Evolutionary conservation across 2,888 invertebrate species (phyloP).

Genomic region (Rhamphomyia laevipes): DNA sequence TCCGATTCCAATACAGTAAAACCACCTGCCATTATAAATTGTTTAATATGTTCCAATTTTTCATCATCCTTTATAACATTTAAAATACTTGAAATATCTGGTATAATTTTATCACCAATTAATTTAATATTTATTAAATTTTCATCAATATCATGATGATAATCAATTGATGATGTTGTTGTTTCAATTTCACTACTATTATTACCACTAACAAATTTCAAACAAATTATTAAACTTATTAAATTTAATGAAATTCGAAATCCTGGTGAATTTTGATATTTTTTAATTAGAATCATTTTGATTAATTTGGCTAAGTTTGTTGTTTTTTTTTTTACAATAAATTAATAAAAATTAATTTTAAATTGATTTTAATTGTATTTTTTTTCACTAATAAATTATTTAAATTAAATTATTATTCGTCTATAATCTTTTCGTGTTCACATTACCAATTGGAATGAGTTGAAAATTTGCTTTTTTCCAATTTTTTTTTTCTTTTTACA

Average conservation of each 20-base stretch:
- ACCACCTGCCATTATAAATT: slow-evolving; percentile 17
- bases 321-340: not conserved
- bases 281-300: not conserved
- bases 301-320: not conserved
- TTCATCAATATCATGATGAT: slow-evolving; percentile 25
- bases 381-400: not conserved
- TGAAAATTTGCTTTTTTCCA: no score
- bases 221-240: not conserved
- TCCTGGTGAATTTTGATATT: not conserved
- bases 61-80: slow-evolving; percentile 3
- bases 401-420: not conserved
- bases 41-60: slow-evolving; percentile 7
- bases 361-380: not conserved
- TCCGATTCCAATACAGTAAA: slow-evolving; percentile 33
- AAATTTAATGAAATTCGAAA: not conserved
- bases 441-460: no score
- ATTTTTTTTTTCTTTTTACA: no score
- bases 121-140: slow-evolving; percentile 32
- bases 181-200: not conserved
- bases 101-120: slow-evolving; percentile 33
- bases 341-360: not conserved
- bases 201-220: not conserved
- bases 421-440: no score
- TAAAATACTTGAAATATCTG: slow-evolving; percentile 21
- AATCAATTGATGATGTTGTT: not conserved